Evolutionary conservation across 2,888 invertebrate genomes (phyloP).

Genomic region (Stenodema calcarata): DNA sequence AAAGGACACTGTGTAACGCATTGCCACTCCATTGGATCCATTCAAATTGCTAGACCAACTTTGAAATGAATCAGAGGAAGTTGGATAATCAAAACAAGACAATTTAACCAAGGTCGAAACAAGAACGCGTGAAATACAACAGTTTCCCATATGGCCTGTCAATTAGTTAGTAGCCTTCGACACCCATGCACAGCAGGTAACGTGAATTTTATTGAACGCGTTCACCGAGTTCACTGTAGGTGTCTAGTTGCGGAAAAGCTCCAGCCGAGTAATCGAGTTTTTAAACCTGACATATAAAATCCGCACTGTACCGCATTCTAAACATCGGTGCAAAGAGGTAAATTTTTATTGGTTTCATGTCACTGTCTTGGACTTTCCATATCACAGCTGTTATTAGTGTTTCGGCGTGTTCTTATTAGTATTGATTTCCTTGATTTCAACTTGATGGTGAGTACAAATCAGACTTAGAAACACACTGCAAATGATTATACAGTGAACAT

Average conservation of each 20-base stretch:
- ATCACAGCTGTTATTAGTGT: too few relatives aligned
- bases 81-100: neutral
- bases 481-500: too few relatives aligned
- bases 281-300: neutral
- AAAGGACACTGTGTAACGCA: neutral
- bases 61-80: neutral
- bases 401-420: too few relatives aligned
- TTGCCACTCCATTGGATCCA: neutral
- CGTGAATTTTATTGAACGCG: neutral
- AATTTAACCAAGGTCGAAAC: neutral
- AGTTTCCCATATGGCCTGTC: neutral
- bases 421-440: too few relatives aligned
- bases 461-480: too few relatives aligned
- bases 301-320: neutral
- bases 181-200: neutral
- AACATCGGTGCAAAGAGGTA: too few relatives aligned
- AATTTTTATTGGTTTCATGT: neutral
- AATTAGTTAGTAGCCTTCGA: neutral
- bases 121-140: neutral
- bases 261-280: neutral
- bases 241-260: neutral
- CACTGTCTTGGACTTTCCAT: too few relatives aligned
- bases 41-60: neutral
- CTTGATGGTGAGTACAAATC: too few relatives aligned
- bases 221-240: neutral